Evolutionary conservation across 2,113 vertebrate genomes (phyloP), one percentile per base, ranked within the genome.

Genomic region (Rousettus leschenaultii): DNA sequence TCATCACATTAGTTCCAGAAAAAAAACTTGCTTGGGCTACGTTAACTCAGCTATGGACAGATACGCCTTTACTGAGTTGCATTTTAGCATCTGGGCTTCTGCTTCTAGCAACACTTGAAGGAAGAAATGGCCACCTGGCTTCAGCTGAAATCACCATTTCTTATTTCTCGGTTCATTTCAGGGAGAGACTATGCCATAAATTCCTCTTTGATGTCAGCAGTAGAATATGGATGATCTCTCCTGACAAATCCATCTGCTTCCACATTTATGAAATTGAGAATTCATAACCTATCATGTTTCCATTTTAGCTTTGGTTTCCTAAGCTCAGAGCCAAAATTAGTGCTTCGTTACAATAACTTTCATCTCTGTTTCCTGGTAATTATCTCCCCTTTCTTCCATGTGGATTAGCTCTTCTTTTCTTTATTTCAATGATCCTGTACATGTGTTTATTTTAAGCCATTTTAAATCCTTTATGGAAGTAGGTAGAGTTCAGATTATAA

Each of bases 391-490:
- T 82, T 95, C 96, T 95, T 96, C 89, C 86, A 7, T 38, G 86
- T 80, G 95, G 97, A 94, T 97, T 95, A 97, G 33, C 91, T 95
- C 95, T 35, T 93, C 93, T 95, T 92, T 84, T 73, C 85, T 96
- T 94, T 94, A 57, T 92, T 90, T 88, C 86, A 70, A 1, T 73
- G 78, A 78, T 93, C 97, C 95, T 97, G 94, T 70, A n/a, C 43
- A 7, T 57, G 77, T 91, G 95, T 94, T 96, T 96, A 97, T 96
- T 98, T 97, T 96, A 96, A 96, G 95, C 79, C 51, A 71, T 80
- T 80, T 96, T 48, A 96, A 98, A 97, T 96, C 96, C 95, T 48
- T 94, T 91, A 40, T 93, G 97, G 97, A 97, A 98, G 97, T 93
- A 75, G 86, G 78, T 38, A 91, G 93, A 94, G 83, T 83, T 84